Base-by-base conservation (phyloP, 2,113 vertebrate genomes). In the Shinisaurus crocodilurus region DNA sequence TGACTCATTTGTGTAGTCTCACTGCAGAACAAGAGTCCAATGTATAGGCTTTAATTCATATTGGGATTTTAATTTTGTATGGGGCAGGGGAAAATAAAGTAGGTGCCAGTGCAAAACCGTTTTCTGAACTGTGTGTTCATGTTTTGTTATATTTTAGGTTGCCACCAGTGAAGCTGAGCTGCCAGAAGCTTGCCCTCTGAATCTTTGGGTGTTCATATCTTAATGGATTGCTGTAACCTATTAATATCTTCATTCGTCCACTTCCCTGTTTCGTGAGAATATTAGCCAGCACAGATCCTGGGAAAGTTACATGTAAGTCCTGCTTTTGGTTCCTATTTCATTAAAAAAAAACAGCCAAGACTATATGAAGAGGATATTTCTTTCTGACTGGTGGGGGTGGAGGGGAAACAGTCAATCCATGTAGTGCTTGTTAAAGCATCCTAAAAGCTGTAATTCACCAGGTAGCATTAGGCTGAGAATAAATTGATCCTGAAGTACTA, bases 241-340 rank as follows among this genome's bases (percentile, higher is more conserved):
- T 88, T 96, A 89, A 96, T 95, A 96, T 96, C 94, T 95, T 96
- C 95, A 87, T 91, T 96, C 60, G 88, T 96, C 96, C 96, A 94
- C 92, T 97, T 95, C 93, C 96, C 96, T 93, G 96, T 96, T 89
- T 97, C 97, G 96, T 98, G 95, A 97, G 96, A 96, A 94, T 93
- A 89, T 70, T 95, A 97, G 97, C 96, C 97, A 97, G 97, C 96
- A 95, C 95, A 95, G 95, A 94, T 97, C 94, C 96, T 97, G 95
- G 96, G 96, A 96, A 95, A 96, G 94, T 97, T 97, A 97, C 95
- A 97, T 97, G 97, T 98, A 97, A 98, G 97, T 98, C 87, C 84
- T 89, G 1, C 90, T 89, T 93, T 40, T 70, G 74, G 48, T 93
- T 95, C 77, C 63, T 94, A 94, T 94, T 92, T 92, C 86, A 92